Conservation (phyloP, 2,113 vertebrate genomes). For the Ifrita kowaldi region DNA sequence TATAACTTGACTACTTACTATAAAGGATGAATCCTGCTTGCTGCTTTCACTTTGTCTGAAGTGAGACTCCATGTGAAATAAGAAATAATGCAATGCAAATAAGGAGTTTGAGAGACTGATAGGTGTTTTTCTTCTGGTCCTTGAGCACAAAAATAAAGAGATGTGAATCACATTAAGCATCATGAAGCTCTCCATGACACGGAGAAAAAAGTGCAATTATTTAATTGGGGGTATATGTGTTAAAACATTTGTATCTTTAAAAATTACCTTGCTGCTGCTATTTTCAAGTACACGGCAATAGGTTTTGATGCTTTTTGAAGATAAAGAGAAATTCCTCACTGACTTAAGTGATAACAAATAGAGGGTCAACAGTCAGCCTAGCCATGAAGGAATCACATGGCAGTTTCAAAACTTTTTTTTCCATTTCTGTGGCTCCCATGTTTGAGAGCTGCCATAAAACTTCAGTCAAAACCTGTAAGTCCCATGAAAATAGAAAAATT, state of each 20-base stretch:
- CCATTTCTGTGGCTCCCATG: background rate
- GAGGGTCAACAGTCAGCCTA: background rate
- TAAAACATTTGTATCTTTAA: background rate
- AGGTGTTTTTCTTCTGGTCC: background rate
- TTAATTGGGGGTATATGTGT: background rate
- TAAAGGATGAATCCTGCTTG: background rate
- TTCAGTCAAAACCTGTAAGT: background rate
- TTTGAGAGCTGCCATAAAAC: background rate
- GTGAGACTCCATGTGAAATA: background rate
- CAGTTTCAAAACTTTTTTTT: background rate
- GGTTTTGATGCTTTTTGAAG: background rate
- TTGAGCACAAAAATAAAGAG: background rate
- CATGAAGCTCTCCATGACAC: background rate
- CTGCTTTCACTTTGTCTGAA: background rate
- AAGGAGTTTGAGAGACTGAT: background rate
- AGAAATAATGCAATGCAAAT: background rate
- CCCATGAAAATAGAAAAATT: background rate
- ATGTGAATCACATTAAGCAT: background rate
- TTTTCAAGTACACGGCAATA: background rate
- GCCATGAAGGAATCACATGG: background rate
- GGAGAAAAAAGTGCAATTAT: background rate
- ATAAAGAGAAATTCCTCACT: background rate
- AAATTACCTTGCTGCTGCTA: background rate
- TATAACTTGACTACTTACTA: background rate
- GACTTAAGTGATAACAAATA: background rate